Base-by-base conservation (phyloP, 1,140 invertebrate genomes). In the Aphaenogaster floridana region DNA sequence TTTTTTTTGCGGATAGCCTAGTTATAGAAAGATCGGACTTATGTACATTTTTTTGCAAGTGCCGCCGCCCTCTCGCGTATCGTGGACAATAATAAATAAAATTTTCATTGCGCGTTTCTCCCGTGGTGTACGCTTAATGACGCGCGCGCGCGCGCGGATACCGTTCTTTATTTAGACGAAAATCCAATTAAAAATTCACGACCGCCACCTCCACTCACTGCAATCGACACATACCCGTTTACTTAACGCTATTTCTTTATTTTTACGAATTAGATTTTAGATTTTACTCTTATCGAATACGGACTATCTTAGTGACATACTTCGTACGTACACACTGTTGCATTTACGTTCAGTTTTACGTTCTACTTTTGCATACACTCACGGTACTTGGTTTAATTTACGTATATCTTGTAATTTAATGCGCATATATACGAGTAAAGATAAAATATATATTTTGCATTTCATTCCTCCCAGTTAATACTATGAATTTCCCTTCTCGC, bases 381-480 rank as follows among this genome's bases (percentile, higher is more conserved):
- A 93, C 91, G 89, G 84, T 90, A 91, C 86, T 90, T 92, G 88
- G 50, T 78, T 90, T 87, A 88, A 92, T 86, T 93, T 91, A 93
- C 87, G 86, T 88, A 90, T 89, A 91, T 89, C 80, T 69, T 54
- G 76, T 86, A 88, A 90, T 89, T 93, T 91, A 92, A 91, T 92
- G 92, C 89, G 91, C 91, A 89, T 93, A 92, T 92, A 92, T 93
- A 94, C 91, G 93, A 94, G 92, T 94, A 94, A 91, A 95, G 94
- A 93, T 94, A 95, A 95, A 95, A 95, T 95, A 95, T 95, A 95
- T 94, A 93, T 92, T 95, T 95, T 94, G 88, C 92, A 93, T 94
- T 92, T 91, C 87, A 88, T 86, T 87, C 88, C 66, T 92, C 69
- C 83, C 81, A 63, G 50, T 86, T 88, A 86, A 91, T 79, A 63